phyloP scores from a whole-genome alignment of 2,113 vertebrate species.

The Dipodomys stephensi region DNA sequence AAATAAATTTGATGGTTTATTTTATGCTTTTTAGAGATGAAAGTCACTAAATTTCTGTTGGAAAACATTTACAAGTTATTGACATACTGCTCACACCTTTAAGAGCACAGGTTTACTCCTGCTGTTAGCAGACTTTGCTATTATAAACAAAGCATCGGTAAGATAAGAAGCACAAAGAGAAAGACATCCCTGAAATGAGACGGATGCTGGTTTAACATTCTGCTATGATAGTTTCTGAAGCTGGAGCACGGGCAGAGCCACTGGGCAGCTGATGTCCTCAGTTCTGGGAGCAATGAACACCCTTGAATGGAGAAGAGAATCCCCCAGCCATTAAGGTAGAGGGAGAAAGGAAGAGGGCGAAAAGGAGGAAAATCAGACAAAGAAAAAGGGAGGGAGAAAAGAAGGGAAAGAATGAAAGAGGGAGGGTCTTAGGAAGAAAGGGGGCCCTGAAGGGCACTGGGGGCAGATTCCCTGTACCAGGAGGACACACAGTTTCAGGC shows the following conservation, averaged over 20 bases:
- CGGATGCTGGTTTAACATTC: background rate
- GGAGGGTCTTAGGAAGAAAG: background rate
- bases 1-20: background rate
- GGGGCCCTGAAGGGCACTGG: background rate
- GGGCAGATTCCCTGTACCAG: background rate
- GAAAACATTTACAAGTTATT: no score
- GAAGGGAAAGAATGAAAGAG: background rate
- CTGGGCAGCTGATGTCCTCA: accelerated
- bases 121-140: background rate
- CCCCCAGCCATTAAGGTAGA: accelerated
- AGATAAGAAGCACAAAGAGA: background rate
- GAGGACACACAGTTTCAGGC: accelerated
- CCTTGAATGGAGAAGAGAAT: background rate
- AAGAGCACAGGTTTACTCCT: background rate
- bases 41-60: no score
- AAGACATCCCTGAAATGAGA: background rate
- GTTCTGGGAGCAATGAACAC: no score
- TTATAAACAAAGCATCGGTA: background rate
- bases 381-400: background rate
- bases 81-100: background rate
- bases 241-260: no score
- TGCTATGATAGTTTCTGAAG: background rate
- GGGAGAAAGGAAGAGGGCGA: accelerated
- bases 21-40: background rate
- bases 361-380: background rate